Evolutionary conservation across 1,140 invertebrate species (phyloP).

Genomic region (Zaprionus davidi): DNA sequence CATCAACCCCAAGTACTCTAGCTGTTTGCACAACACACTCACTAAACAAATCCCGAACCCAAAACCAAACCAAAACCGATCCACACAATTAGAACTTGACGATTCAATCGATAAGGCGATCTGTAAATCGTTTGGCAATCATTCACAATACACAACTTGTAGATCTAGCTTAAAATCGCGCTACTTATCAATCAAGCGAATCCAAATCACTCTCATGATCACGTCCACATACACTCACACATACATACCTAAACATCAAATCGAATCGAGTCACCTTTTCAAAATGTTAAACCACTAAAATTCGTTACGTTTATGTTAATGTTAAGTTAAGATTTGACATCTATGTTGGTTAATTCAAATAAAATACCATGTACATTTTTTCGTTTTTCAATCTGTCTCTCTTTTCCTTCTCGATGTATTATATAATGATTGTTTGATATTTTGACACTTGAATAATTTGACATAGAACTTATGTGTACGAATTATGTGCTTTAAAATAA

Average conservation of each 20-base stretch:
- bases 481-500: constrained; percentile 46
- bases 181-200: constrained; percentile 30
- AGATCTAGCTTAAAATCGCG: constrained; percentile 37
- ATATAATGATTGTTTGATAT: constrained; percentile 40
- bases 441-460: constrained; percentile 28
- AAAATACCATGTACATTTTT: constrained; percentile 48
- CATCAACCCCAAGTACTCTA: constrained; percentile 66
- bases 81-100: constrained; percentile 31
- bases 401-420: constrained; percentile 46
- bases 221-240: constrained; percentile 19
- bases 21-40: constrained; percentile 34
- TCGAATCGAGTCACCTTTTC: constrained; percentile 37
- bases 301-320: constrained; percentile 53
- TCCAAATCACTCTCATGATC: constrained; percentile 25
- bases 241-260: constrained; percentile 28
- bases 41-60: constrained; percentile 12
- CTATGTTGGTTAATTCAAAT: constrained; percentile 43
- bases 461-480: constrained; percentile 28
- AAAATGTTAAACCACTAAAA: constrained; percentile 49
- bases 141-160: constrained; percentile 20
- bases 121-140: constrained; percentile 40
- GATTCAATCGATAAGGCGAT: constrained; percentile 17
- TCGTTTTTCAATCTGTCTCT: constrained; percentile 16
- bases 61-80: constrained; percentile 12
- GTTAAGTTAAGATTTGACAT: constrained; percentile 50